Percentiles rank a stretch among this genome's conserved stretches.
phyloP scores from a whole-genome alignment of 1,140 invertebrate species.

The Callitettix versicolor region DNA sequence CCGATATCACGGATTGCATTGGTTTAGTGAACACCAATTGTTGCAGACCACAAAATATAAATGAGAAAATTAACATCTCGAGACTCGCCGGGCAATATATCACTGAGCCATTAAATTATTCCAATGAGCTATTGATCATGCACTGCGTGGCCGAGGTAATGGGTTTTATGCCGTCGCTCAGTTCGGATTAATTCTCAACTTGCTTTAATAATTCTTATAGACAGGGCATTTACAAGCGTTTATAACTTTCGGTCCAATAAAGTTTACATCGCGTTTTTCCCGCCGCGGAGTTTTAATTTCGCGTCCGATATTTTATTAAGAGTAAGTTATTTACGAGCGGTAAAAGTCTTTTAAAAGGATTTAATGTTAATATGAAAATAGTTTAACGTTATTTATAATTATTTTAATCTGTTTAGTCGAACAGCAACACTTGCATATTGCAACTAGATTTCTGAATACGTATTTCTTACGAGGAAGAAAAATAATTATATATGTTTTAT shows the following conservation, averaged over 20 bases:
- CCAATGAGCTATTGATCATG: slow-evolving; percentile 22
- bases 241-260: slow-evolving; percentile 19
- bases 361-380: too few species aligned
- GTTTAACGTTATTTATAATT: too few species aligned
- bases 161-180: slow-evolving; percentile 24
- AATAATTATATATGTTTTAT: too few species aligned
- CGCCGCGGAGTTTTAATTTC: slow-evolving; percentile 10
- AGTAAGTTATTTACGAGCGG: too few species aligned
- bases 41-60: slow-evolving; percentile 1
- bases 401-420: too few species aligned
- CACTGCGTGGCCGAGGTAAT: slow-evolving; percentile 16
- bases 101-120: slow-evolving; percentile 22
- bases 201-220: slow-evolving; percentile 25
- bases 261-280: neutral
- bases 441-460: too few species aligned
- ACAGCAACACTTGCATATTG: too few species aligned
- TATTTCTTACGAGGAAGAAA: too few species aligned
- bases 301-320: too few species aligned
- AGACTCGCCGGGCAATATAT: slow-evolving; percentile 17
- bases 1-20: too few species aligned
- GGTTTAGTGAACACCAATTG: too few species aligned
- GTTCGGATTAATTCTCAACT: slow-evolving; percentile 24
- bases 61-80: slow-evolving; percentile 11
- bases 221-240: slow-evolving; percentile 23
- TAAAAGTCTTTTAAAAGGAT: too few species aligned